These are phyloP conservation scores for Homalodisca vitripennis DNA, from an alignment of 1,140 invertebrate genomes.

Conservation along the genomic window DNA sequence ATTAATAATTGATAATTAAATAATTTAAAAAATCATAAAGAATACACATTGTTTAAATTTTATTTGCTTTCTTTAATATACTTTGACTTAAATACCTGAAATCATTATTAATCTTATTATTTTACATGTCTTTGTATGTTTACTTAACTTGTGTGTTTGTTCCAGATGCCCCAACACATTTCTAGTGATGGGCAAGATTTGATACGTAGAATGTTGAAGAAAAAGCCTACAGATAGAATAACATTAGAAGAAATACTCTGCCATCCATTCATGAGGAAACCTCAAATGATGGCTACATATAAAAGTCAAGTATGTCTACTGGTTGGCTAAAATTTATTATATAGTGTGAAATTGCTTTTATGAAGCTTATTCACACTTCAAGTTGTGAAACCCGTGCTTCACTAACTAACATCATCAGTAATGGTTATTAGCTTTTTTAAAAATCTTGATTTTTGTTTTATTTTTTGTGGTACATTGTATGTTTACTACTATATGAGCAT, in stretches of 20 bases:
- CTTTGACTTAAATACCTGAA: neutral
- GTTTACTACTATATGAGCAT: too few relatives aligned
- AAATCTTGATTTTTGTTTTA: too few relatives aligned
- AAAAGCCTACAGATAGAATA: slow-evolving; percentile 85
- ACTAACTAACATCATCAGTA: too few relatives aligned
- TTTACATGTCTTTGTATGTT: neutral
- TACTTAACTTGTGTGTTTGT: neutral
- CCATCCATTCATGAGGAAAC: slow-evolving; percentile 71
- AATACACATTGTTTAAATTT: neutral
- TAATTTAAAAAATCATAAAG: neutral
- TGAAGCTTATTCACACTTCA: too few relatives aligned
- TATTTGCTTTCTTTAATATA: neutral
- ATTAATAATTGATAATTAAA: neutral
- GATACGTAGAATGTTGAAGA: slow-evolving; percentile 78
- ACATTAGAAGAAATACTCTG: slow-evolving; percentile 68
- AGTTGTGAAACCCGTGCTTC: too few relatives aligned
- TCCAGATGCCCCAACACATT: slow-evolving; percentile 69
- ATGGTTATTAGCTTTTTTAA: too few relatives aligned
- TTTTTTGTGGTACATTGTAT: too few relatives aligned
- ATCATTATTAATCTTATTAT: neutral
- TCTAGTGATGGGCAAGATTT: slow-evolving; percentile 84
- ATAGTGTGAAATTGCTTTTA: too few relatives aligned
- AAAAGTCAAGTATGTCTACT: slow-evolving; percentile 8
- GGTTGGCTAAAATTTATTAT: too few relatives aligned
- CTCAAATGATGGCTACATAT: neutral